phyloP scores from a whole-genome alignment of 2,797 vertebrate genomes.

The Thunnus albacares region DNA sequence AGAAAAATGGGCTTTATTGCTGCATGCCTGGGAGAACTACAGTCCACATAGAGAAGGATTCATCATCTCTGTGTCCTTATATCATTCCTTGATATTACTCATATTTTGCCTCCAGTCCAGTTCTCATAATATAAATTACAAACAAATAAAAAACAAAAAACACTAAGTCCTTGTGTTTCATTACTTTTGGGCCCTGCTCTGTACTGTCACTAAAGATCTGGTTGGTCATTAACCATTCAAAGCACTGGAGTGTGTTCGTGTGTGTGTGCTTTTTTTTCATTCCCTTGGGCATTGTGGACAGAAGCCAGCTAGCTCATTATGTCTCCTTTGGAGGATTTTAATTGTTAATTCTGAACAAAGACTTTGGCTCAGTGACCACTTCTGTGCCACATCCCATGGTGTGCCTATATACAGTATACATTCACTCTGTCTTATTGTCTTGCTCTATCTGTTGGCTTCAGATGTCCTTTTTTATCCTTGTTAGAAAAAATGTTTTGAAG shows the following conservation, averaged over 20 bases:
- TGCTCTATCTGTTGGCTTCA: not conserved
- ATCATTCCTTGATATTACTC: slow-evolving; percentile 34
- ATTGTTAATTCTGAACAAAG: slow-evolving; percentile 72
- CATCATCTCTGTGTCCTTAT: slow-evolving; percentile 14
- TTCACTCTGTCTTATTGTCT: not conserved
- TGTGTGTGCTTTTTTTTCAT: slow-evolving; percentile 22
- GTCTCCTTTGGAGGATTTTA: slow-evolving; percentile 59
- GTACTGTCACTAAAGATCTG: slow-evolving; percentile 61
- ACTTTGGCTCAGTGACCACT: slow-evolving; percentile 51
- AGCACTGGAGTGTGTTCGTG: slow-evolving; percentile 36
- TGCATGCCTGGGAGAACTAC: slow-evolving; percentile 12
- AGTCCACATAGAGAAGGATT: slow-evolving; percentile 34
- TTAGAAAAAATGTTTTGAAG: not conserved
- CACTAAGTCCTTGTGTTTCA: slow-evolving; percentile 30
- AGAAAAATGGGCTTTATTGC: slow-evolving; percentile 21
- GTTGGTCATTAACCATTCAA: slow-evolving; percentile 66
- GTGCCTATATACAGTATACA: not conserved
- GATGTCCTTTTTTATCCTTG: not conserved
- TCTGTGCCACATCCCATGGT: slow-evolving; percentile 17
- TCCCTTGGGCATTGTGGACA: slow-evolving; percentile 60
- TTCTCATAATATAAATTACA: slow-evolving; percentile 44
- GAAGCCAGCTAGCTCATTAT: slow-evolving; percentile 66
- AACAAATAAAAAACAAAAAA: slow-evolving; percentile 24
- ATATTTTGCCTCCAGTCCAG: slow-evolving; percentile 16
- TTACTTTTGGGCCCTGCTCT: slow-evolving; percentile 41